Conservation (phyloP, 30 jellyfish, hydroid and myxozoan species). For the Turritopsis rubra region DNA sequence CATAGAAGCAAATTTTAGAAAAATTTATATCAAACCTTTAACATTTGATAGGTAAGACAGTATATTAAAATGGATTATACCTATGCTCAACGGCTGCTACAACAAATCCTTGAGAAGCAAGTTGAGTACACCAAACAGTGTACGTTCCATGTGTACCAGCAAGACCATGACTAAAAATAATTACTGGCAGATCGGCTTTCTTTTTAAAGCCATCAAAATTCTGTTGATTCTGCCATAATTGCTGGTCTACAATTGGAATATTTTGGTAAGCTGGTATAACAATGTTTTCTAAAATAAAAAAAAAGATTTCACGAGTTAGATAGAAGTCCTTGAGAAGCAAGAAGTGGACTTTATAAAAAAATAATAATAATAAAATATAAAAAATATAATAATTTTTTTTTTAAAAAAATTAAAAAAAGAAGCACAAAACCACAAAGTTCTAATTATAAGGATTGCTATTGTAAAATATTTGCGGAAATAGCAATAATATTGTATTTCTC, state of each 20-base stretch:
- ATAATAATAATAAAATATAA: neutral
- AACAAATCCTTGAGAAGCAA: conserved; percentile 81
- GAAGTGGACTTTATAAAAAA: neutral
- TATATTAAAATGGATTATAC: conserved; percentile 37
- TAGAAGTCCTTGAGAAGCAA: too few species aligned
- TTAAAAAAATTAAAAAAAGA: too few species aligned
- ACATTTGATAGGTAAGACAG: too few species aligned
- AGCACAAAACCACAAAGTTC: too few species aligned
- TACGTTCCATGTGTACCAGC: conserved; percentile 52
- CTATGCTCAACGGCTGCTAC: conserved; percentile 95
- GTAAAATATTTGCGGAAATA: too few species aligned
- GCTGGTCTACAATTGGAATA: conserved; percentile 12
- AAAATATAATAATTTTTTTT: too few species aligned
- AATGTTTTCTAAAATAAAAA: conserved; percentile 12
- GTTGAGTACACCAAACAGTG: conserved; percentile 59
- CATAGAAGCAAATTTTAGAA: too few species aligned
- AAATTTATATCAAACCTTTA: too few species aligned
- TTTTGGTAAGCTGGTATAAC: neutral
- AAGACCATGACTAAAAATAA: conserved; percentile 80
- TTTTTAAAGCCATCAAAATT: neutral
- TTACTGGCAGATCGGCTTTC: conserved; percentile 49
- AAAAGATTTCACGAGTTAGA: neutral
- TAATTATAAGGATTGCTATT: too few species aligned
- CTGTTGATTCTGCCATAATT: conserved; percentile 2
- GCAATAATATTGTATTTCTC: too few species aligned